Base-by-base conservation (phyloP, 1,140 invertebrate species). In the Cepaea nemoralis region DNA sequence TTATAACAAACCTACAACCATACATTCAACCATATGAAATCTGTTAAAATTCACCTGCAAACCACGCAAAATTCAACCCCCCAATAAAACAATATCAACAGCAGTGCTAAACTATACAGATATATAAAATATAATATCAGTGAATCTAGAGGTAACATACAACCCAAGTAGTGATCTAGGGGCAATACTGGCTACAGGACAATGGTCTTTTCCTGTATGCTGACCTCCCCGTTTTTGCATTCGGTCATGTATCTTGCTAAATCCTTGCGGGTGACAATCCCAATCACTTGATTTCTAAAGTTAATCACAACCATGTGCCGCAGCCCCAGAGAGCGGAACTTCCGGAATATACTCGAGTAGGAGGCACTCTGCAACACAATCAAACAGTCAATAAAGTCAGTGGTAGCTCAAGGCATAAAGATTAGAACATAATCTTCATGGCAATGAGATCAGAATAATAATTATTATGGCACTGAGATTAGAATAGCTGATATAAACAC, bases 251-350 rank as follows among this genome's bases (percentile, higher is more conserved):
- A 94, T 48, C 96, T 92, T 0, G 96, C 97, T 40, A 99, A 93
- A 92, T 99, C 97, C 92, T 98, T 98, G 70, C 97, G 93, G 0
- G 97, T 99, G 71, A 99, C 95, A 92, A 99, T 97, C 22, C 97
- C 97, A 85, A 97, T 94, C 6, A 98, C 96, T 95, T 97, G 87
- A 80, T 82, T 82, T 10, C 19, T 48, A 40, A 82, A 82, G 55
- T 98, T 96, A 0, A 98, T 94, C 24, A 99, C 97, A 76, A 97
- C 94, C 85, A 99, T 92, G 92, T 99, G 98, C 19, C 98, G 92
- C 69, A 99, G 92, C 0, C 98, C 98, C 22, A 99, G 92, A 27
- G 95, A 97, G 84, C 98, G 93, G 91, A 99, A 99, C 35, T 99
- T 92, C 77, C 95, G 93, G 90, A 99, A 99, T 85, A 98, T 95